Evolutionary conservation across 2,113 vertebrate genomes (phyloP).

Genomic region (Ia io): DNA sequence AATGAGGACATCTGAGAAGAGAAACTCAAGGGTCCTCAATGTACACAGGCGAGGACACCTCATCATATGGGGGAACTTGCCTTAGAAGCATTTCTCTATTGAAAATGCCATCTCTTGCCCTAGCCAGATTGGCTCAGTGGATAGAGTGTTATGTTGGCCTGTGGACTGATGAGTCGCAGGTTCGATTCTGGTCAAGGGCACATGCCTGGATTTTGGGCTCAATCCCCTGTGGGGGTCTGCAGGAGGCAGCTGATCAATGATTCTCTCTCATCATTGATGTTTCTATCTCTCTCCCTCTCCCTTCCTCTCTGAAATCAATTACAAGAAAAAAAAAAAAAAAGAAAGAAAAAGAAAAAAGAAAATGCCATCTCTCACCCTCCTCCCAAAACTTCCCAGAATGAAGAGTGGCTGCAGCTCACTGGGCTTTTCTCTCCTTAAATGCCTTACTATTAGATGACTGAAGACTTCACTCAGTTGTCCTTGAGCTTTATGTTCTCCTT

Average conservation of each 20-base stretch:
- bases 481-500: neutral
- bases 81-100: neutral
- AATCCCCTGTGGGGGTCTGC: no score
- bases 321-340: no score
- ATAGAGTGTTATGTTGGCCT: no score
- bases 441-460: neutral
- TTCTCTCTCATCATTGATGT: no score
- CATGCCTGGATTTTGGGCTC: no score
- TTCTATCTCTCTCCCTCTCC: no score
- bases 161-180: no score
- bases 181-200: no score
- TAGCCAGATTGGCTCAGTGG: no score
- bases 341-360: no score
- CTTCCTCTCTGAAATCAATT: no score
- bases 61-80: neutral
- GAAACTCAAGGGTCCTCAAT: neutral
- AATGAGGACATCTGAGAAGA: slow-evolving; percentile 13
- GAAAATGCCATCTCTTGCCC: neutral
- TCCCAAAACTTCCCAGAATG: neutral
- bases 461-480: neutral
- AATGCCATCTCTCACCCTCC: neutral
- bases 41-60: neutral
- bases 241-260: no score
- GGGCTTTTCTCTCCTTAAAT: neutral
- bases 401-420: neutral